Evolutionary conservation across 2,113 vertebrate species (phyloP).

Genomic region (Xiphophorus couchianus): DNA sequence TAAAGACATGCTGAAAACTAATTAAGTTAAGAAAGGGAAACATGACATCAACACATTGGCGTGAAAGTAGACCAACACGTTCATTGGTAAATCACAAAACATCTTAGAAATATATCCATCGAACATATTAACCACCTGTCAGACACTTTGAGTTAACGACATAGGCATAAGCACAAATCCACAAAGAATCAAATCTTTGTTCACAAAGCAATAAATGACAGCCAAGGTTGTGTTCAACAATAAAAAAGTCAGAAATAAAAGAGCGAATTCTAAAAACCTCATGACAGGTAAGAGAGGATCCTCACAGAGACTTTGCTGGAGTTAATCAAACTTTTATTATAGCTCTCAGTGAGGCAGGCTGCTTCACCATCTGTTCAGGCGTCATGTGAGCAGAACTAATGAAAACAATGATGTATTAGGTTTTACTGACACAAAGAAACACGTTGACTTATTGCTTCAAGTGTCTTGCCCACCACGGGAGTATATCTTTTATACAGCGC

Average conservation of each 20-base stretch:
- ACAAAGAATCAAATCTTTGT: neutral
- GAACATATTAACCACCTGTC: neutral
- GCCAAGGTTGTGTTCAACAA: neutral
- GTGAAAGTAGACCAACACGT: neutral
- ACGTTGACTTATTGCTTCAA: constrained; percentile 46
- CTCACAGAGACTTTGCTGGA: neutral
- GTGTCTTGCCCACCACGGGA: constrained; percentile 14
- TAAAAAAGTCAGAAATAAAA: neutral
- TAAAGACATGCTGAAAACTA: neutral
- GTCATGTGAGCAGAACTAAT: constrained; percentile 48
- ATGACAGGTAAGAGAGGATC: neutral
- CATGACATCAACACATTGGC: no score
- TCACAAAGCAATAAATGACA: no score
- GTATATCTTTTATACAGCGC: constrained; percentile 34
- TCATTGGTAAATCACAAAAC: neutral
- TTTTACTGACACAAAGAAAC: constrained; percentile 41
- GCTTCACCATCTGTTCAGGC: constrained; percentile 49
- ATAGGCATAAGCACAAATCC: neutral
- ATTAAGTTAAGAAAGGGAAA: neutral
- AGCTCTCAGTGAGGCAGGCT: constrained; percentile 31
- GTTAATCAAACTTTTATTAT: constrained; percentile 44
- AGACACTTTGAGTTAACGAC: neutral
- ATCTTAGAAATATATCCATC: neutral
- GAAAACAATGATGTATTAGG: constrained; percentile 59
- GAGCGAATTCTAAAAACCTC: neutral